Conservation (phyloP, 92 coral and sea anemone species). For the Palythoa grandis region DNA sequence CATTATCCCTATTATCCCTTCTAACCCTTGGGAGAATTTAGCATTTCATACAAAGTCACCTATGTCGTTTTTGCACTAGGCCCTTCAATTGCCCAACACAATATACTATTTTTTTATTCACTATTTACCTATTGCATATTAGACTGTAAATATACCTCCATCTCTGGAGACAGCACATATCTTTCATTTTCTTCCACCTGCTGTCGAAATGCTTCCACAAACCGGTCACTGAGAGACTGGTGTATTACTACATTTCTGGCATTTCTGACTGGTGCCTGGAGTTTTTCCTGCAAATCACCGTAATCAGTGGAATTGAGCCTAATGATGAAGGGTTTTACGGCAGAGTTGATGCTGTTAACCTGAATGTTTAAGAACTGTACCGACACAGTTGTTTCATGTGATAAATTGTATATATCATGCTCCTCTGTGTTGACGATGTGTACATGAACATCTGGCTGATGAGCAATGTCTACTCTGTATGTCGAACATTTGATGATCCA, state of each 20-base stretch:
- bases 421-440: slow-evolving; percentile 90
- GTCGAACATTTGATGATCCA: slow-evolving; percentile 95
- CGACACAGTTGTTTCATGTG: slow-evolving; percentile 84
- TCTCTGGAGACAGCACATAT: slow-evolving; percentile 62
- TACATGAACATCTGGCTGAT: slow-evolving; percentile 94
- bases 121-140: too few relatives aligned
- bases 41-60: too few relatives aligned
- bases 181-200: slow-evolving; percentile 89
- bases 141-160: slow-evolving; percentile 62
- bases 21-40: too few relatives aligned
- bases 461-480: slow-evolving; percentile 87
- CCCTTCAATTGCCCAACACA: too few relatives aligned
- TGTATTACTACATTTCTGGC: slow-evolving; percentile 96
- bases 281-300: slow-evolving; percentile 87
- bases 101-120: too few relatives aligned
- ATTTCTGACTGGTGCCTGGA: slow-evolving; percentile 94
- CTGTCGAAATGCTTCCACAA: slow-evolving; percentile 89
- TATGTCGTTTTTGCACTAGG: too few relatives aligned
- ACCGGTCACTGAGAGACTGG: slow-evolving; percentile 96
- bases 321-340: slow-evolving; percentile 86
- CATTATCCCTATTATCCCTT: too few relatives aligned
- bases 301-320: slow-evolving; percentile 93
- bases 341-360: slow-evolving; percentile 85
- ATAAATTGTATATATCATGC: slow-evolving; percentile 72
- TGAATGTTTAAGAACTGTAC: slow-evolving; percentile 91